Conservation (phyloP, 2,113 vertebrate genomes). For the Tretioscincus oriximinensis region DNA sequence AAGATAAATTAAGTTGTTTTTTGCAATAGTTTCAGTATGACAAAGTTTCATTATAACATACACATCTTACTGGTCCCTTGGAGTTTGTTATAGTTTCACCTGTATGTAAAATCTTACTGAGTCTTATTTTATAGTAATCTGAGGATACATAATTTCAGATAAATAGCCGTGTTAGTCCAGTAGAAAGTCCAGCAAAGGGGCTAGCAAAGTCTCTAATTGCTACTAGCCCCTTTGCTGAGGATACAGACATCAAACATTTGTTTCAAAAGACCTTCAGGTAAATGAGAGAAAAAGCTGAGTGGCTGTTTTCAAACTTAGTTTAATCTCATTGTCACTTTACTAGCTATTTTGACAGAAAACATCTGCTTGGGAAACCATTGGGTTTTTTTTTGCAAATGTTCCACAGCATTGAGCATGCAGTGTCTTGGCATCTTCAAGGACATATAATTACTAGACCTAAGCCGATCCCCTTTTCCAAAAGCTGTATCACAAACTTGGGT, state of each 20-base stretch:
- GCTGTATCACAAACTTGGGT: neutral
- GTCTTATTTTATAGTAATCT: neutral
- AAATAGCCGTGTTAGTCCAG: no score
- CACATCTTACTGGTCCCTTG: no score
- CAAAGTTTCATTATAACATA: no score
- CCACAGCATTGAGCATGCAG: neutral
- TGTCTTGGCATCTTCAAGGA: slow-evolving; percentile 16
- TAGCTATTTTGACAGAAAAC: slow-evolving; percentile 15
- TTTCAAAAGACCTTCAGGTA: neutral
- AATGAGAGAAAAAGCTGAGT: slow-evolving; percentile 10
- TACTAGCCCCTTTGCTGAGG: no score
- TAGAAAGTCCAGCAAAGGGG: no score
- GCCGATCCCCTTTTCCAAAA: neutral
- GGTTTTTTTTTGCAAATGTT: slow-evolving; percentile 16
- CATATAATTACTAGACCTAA: neutral
- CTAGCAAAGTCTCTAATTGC: no score
- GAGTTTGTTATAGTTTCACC: no score
- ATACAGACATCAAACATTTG: neutral
- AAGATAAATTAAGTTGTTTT: neutral
- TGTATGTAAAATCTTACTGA: neutral
- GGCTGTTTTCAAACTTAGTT: rapidly evolving
- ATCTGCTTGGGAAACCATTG: slow-evolving; percentile 12
- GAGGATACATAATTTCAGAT: no score
- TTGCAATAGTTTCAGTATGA: neutral
- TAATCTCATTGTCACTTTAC: neutral